Base-by-base conservation (phyloP, 2,888 invertebrate species). In the Himalopsyche tibetana region DNA sequence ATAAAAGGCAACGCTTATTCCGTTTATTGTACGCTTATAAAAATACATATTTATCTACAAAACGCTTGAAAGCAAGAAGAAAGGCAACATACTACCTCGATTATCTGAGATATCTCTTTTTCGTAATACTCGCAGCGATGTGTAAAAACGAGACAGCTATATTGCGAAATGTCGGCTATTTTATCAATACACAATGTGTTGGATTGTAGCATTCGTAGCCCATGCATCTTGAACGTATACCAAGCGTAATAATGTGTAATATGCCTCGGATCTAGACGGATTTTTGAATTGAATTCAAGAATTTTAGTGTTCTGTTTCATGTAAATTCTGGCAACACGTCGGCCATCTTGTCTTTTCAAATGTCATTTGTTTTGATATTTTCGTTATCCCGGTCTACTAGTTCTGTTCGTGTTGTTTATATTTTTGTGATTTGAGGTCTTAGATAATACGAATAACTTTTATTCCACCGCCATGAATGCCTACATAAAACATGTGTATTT, bases 321-420 rank as follows among this genome's bases (percentile, higher is more conserved):
- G 38, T 36, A 74, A 74, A 38, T 74, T 74, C 74, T 74, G 55
- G 74, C 42, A 83, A 55, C 83, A 45, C 42, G 74, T 80, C 81
- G 63, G 85, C 85, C 85, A 85, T 85, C 74, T 85, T 85, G 85
- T 36, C 12, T 85, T 85, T 85, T 51, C 36, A 82, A 82, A 51
- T 85, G 85, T 82, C 85, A 55, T 82, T 85, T 85, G 85, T 85
- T 85, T 85, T 85, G 85, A 82, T 85, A 74, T 74, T 74, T 74
- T 74, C 74, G 74, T 38, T 74, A 19, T 19, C 28, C 15, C 74
- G 38, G 6, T 12, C 12, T 74, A 36, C 74, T 15, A 38, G 38
- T 15, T 19, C 9, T 63, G 19, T 63, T 19, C 5, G 74, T 5
- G 36, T 74, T 38, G 5, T 12, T 0, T 5, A 36, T 74, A 15